Evolutionary conservation across 1,140 invertebrate genomes (phyloP).

Genomic region (Cheumatopsyche charites): DNA sequence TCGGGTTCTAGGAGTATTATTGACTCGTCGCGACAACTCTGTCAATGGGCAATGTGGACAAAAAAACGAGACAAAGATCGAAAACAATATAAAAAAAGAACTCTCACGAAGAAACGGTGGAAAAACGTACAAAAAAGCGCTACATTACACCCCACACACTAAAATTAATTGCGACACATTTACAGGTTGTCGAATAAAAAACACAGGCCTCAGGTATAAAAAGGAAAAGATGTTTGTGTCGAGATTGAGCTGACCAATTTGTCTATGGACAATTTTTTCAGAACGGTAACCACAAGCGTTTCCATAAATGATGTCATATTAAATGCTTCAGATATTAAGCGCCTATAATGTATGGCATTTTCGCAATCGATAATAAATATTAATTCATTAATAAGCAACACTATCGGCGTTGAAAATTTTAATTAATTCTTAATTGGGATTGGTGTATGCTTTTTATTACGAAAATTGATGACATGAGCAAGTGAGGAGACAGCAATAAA

Average conservation of each 20-base stretch:
- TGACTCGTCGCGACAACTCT: slow-evolving; percentile 38
- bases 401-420: too few species aligned
- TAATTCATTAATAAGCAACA: too few species aligned
- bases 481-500: slow-evolving; percentile 29
- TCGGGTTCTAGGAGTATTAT: slow-evolving; percentile 27
- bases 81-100: slow-evolving; percentile 3
- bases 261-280: slow-evolving; percentile 36
- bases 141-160: slow-evolving; percentile 33
- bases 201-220: slow-evolving; percentile 32
- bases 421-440: too few species aligned
- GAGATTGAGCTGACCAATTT: slow-evolving; percentile 36
- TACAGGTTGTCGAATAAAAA: slow-evolving; percentile 40
- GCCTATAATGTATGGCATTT: too few species aligned
- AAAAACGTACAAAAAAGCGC: slow-evolving; percentile 19
- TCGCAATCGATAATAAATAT: too few species aligned
- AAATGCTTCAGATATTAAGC: too few species aligned
- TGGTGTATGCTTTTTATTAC: too few species aligned
- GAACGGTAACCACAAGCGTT: slow-evolving; percentile 16
- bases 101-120: not conserved
- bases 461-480: slow-evolving; percentile 1
- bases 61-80: slow-evolving; percentile 4
- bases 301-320: too few species aligned
- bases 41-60: slow-evolving; percentile 20
- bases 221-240: slow-evolving; percentile 33
- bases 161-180: slow-evolving; percentile 40